phyloP scores from a whole-genome alignment of 2,888 invertebrate species.

The Polylopha cassiicola region DNA sequence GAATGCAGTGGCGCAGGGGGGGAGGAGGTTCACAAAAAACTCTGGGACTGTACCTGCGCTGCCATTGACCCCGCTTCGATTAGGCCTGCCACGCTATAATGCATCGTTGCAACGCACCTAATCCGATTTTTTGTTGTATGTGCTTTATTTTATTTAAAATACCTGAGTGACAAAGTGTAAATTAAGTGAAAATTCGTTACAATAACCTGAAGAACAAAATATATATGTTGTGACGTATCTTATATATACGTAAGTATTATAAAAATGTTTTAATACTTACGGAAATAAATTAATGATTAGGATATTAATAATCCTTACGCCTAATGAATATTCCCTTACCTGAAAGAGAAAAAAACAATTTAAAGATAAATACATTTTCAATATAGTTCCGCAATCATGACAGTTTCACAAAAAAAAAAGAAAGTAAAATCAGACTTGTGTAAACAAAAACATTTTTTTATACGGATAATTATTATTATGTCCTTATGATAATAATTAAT shows the following conservation, averaged over 20 bases:
- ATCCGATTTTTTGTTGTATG: slow-evolving; percentile 33
- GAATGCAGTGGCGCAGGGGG: slow-evolving; percentile 31
- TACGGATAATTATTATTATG: too few species aligned
- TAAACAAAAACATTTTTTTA: too few species aligned
- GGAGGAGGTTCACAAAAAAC: slow-evolving; percentile 54
- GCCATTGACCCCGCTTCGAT: slow-evolving; percentile 68
- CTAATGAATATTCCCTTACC: slow-evolving; percentile 24
- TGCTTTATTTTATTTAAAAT: slow-evolving; percentile 22
- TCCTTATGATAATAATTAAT: too few species aligned
- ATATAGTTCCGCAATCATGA: too few species aligned
- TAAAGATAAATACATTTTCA: too few species aligned
- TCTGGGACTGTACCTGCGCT: slow-evolving; percentile 63
- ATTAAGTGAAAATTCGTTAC: slow-evolving; percentile 34
- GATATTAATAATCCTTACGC: too few species aligned
- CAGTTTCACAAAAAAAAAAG: too few species aligned
- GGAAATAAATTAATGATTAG: too few species aligned
- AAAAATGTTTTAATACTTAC: too few species aligned
- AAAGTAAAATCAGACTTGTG: slow-evolving; percentile 17
- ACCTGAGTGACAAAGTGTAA: slow-evolving; percentile 28
- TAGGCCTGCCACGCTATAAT: slow-evolving; percentile 50
- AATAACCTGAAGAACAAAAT: too few species aligned
- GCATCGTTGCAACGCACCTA: slow-evolving; percentile 48
- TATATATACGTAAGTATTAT: too few species aligned
- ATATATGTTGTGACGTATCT: too few species aligned
- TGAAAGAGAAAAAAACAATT: slow-evolving; percentile 24